These are phyloP conservation scores for Apostichopus leukothele DNA, from an alignment of 53 echinoderm and acorn worm genomes.

Conservation along the genomic window DNA sequence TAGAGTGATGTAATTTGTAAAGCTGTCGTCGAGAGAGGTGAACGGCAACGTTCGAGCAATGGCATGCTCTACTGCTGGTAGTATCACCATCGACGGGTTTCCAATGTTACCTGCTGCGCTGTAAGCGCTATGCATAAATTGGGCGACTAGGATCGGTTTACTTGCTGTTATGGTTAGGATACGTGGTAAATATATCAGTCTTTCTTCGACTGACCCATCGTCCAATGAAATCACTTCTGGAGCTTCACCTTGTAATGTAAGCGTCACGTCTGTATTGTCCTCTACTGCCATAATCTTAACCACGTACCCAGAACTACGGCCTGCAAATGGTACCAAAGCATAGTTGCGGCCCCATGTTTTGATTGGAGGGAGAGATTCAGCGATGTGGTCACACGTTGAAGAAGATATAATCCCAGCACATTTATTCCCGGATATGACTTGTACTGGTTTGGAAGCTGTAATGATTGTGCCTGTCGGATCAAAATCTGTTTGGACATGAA, in stretches of 20 bases:
- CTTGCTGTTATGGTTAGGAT: slow-evolving; percentile 1
- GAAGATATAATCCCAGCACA: slow-evolving; percentile 4
- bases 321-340: not conserved
- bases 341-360: not conserved
- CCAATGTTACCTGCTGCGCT: not conserved
- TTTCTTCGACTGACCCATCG: not conserved
- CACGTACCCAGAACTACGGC: slow-evolving; percentile 21
- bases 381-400: not conserved
- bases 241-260: not conserved
- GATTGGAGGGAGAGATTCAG: slow-evolving; percentile 4
- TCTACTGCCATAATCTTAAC: not conserved
- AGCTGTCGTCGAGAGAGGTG: not conserved
- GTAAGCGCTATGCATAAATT: not conserved
- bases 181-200: not conserved
- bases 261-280: not conserved
- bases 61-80: slow-evolving; percentile 16
- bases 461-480: slow-evolving; percentile 18
- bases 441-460: not conserved
- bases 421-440: slow-evolving; percentile 7
- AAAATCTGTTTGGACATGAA: slow-evolving; percentile 14
- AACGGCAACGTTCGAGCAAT: not conserved
- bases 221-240: not conserved
- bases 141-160: slow-evolving; percentile 26
- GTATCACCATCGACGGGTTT: slow-evolving; percentile 11
- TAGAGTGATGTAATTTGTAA: not conserved